These are phyloP conservation scores for Xiphorhynchus erythropygius DNA, from an alignment of 2,797 vertebrate species.

Conservation along the genomic window DNA sequence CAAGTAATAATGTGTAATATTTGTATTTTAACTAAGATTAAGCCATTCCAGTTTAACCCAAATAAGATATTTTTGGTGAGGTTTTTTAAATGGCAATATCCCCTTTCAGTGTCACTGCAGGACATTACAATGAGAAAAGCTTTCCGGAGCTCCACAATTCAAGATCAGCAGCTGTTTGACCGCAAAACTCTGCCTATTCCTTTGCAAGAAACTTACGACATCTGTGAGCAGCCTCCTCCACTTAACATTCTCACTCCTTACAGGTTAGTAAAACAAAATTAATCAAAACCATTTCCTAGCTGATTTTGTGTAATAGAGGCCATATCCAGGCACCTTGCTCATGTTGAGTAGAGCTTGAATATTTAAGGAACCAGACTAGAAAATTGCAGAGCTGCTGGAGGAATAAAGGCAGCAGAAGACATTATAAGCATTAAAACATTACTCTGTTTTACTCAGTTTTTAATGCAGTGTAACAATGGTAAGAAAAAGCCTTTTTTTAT, in stretches of 20 bases:
- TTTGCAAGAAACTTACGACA: constrained; percentile 91
- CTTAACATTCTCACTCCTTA: constrained; percentile 96
- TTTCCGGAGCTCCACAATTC: constrained; percentile 94
- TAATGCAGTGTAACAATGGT: background rate
- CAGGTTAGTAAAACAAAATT: constrained; percentile 81
- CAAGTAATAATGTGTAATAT: background rate
- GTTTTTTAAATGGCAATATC: background rate
- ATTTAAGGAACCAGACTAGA: background rate
- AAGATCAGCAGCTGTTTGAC: constrained; percentile 97
- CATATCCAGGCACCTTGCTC: background rate
- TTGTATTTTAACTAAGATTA: background rate
- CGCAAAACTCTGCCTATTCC: constrained; percentile 92
- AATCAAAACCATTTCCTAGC: background rate
- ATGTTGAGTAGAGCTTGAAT: background rate
- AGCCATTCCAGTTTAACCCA: background rate
- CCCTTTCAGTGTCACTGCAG: constrained; percentile 90
- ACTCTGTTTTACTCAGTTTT: background rate
- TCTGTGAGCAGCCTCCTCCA: constrained; percentile 94
- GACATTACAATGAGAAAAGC: constrained; percentile 99
- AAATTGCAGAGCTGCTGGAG: background rate
- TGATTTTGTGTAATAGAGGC: background rate
- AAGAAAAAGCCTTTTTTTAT: background rate
- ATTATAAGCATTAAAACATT: background rate
- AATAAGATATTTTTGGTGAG: background rate
- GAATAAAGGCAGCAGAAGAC: background rate